phyloP scores from a whole-genome alignment of 2,113 vertebrate genomes.

The Zingel zingel region DNA sequence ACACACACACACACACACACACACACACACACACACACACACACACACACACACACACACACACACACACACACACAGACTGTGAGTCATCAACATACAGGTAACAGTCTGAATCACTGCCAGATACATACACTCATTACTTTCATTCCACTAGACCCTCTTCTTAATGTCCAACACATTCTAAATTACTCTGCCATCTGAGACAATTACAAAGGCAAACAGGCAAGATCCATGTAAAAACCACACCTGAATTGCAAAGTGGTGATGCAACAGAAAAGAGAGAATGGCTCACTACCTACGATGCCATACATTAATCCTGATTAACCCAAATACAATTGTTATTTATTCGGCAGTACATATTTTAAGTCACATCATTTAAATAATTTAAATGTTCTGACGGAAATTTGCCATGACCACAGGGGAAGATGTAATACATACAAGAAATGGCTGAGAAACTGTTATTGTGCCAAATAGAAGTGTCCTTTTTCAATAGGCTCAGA shows the following conservation, averaged over 20 bases:
- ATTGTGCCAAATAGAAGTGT: not conserved
- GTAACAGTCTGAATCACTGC: conserved; percentile 30
- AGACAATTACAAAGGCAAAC: not conserved
- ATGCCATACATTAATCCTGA: not conserved
- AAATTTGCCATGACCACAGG: too few relatives aligned
- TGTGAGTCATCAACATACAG: conserved; percentile 26
- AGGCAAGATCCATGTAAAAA: not conserved
- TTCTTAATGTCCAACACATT: not conserved
- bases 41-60: not conserved
- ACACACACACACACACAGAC: not conserved
- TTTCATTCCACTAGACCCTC: conserved; percentile 1
- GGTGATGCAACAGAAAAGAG: not conserved
- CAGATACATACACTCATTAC: conserved; percentile 6
- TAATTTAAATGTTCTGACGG: too few relatives aligned
- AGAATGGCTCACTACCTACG: not conserved
- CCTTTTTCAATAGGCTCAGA: not conserved
- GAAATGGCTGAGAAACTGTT: not conserved
- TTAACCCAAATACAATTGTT: too few relatives aligned
- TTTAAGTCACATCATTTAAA: too few relatives aligned
- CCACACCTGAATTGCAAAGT: not conserved
- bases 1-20: not conserved
- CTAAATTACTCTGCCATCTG: not conserved
- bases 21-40: conserved; percentile 15
- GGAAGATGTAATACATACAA: not conserved
- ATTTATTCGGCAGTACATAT: too few relatives aligned